Conservation (phyloP, 2,113 vertebrate species). For the Eulemur macaco region DNA sequence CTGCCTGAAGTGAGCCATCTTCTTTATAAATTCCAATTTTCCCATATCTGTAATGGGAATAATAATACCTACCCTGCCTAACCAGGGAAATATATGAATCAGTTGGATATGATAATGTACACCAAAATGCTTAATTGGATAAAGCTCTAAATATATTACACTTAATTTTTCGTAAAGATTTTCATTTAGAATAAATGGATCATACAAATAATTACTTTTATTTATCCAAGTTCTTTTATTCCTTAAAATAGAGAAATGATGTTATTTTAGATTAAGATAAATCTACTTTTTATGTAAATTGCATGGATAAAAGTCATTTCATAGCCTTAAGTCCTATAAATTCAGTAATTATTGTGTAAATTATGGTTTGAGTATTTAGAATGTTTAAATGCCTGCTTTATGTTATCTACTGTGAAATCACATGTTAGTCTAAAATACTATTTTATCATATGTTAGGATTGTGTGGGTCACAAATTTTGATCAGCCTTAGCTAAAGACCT, state of each 20-base stretch:
- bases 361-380: background rate
- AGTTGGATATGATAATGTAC: background rate
- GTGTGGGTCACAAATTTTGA: background rate
- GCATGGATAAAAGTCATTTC: background rate
- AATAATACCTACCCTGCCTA: background rate
- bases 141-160: background rate
- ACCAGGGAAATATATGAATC: background rate
- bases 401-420: background rate
- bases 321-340: background rate
- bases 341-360: constrained; percentile 8
- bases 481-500: background rate
- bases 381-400: background rate
- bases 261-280: background rate
- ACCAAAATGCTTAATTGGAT: background rate
- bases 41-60: background rate
- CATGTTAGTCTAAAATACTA: background rate
- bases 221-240: background rate
- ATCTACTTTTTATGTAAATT: background rate
- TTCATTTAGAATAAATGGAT: background rate
- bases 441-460: background rate
- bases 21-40: background rate
- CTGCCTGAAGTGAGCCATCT: background rate
- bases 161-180: background rate
- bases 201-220: background rate
- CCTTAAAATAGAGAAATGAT: background rate